phyloP scores from a whole-genome alignment of 2,113 vertebrate genomes.

The Hyperopisus bebe region DNA sequence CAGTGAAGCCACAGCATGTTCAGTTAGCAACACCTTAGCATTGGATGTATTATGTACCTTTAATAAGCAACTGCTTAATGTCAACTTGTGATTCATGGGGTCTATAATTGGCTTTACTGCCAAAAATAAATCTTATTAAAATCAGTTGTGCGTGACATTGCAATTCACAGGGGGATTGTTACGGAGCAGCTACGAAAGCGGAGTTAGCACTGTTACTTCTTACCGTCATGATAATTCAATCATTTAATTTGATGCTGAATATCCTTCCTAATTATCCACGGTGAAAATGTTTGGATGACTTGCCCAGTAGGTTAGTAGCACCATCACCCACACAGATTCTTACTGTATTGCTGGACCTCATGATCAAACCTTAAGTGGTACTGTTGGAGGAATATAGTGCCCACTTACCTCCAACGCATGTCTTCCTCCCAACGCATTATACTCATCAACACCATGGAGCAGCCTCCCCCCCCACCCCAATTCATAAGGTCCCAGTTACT shows the following conservation, averaged over 20 bases:
- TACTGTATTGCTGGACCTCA: background rate
- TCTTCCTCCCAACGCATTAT: background rate
- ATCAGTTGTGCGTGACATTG: background rate
- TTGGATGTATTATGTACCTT: background rate
- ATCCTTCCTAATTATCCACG: background rate
- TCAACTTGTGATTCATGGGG: background rate
- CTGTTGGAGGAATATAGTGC: background rate
- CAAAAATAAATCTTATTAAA: background rate
- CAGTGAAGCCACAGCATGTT: background rate
- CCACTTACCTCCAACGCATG: background rate
- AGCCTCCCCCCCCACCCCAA: background rate
- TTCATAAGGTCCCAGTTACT: background rate
- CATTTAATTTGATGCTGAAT: background rate
- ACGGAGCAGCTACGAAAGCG: background rate
- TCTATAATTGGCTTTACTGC: background rate
- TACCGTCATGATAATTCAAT: background rate
- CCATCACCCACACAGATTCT: background rate
- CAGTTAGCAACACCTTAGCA: background rate
- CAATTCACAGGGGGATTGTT: background rate
- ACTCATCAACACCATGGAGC: background rate
- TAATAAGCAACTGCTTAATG: background rate
- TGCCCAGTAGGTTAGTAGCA: background rate
- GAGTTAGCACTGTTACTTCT: background rate
- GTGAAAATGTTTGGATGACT: background rate
- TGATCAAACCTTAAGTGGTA: background rate